Percentiles rank a stretch among this genome's conserved stretches.
Conservation (phyloP, 2,888 invertebrate species). For the Lasioglossum malachurum region DNA sequence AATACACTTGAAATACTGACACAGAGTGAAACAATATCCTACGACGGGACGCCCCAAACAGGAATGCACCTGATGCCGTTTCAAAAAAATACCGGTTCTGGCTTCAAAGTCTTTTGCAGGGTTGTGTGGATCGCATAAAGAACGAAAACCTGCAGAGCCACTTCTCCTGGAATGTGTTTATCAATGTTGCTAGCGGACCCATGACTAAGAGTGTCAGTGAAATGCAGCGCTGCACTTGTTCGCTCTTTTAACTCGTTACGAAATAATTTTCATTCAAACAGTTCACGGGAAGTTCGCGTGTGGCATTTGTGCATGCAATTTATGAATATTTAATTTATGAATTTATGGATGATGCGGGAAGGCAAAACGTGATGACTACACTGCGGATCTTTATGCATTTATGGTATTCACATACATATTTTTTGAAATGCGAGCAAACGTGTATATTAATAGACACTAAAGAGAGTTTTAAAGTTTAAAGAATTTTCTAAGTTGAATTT, state of each 20-base stretch:
- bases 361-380: not conserved
- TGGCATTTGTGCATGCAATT: not conserved
- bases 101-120: slow-evolving; percentile 11
- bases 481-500: not conserved
- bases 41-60: slow-evolving; percentile 46
- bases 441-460: not conserved
- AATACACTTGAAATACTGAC: slow-evolving; percentile 36
- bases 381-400: not conserved
- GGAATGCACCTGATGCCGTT: slow-evolving; percentile 56
- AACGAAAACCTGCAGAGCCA: not conserved
- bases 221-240: not conserved
- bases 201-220: not conserved
- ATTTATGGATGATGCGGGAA: not conserved
- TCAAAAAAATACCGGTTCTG: slow-evolving; percentile 32
- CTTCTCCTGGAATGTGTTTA: not conserved
- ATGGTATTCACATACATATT: not conserved
- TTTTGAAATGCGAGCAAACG: not conserved
- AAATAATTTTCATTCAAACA: not conserved
- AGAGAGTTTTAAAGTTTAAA: not conserved
- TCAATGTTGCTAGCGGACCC: not conserved
- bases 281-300: not conserved
- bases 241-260: not conserved
- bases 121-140: slow-evolving; percentile 25
- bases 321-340: not conserved
- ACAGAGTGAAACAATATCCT: slow-evolving; percentile 49